A percentile compares a stretch with the other conserved stretches of the same genome.
These are phyloP conservation scores for Hydroisotoma schaefferi DNA, from an alignment of 2,888 invertebrate genomes.

Conservation along the genomic window DNA sequence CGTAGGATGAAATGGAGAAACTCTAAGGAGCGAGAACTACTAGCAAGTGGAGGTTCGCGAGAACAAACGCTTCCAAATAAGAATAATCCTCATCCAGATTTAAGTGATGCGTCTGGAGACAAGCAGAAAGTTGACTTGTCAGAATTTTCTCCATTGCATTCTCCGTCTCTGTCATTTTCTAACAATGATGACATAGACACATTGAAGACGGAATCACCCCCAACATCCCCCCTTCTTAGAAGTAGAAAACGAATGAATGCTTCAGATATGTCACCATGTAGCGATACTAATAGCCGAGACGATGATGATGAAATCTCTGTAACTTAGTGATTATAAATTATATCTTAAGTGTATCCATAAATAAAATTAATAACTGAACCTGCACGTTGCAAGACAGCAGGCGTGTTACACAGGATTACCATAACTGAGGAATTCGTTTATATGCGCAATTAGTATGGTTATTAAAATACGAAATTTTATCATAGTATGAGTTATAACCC, in stretches of 20 bases:
- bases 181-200: constrained; percentile 35
- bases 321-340: constrained; percentile 21
- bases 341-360: not conserved
- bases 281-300: constrained; percentile 26
- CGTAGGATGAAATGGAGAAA: constrained; percentile 99
- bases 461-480: not conserved
- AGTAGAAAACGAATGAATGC: constrained; percentile 19
- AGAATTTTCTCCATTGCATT: constrained; percentile 61
- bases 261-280: constrained; percentile 29
- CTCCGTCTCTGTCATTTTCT: constrained; percentile 33
- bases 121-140: constrained; percentile 64
- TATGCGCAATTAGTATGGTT: not conserved
- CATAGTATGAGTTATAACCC: not conserved
- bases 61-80: constrained; percentile 95
- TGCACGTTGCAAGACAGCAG: too few species aligned
- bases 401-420: too few species aligned
- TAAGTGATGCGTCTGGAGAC: constrained; percentile 66
- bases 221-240: constrained; percentile 28
- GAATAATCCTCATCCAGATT: constrained; percentile 49
- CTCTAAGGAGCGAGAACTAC: constrained; percentile 89
- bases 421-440: too few species aligned
- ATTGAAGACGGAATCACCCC: constrained; percentile 34
- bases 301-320: constrained; percentile 46
- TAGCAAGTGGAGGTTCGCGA: constrained; percentile 88
- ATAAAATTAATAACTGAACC: not conserved